Conservation (phyloP, 2,888 invertebrate genomes). For the Ophonus ardosiacus region DNA sequence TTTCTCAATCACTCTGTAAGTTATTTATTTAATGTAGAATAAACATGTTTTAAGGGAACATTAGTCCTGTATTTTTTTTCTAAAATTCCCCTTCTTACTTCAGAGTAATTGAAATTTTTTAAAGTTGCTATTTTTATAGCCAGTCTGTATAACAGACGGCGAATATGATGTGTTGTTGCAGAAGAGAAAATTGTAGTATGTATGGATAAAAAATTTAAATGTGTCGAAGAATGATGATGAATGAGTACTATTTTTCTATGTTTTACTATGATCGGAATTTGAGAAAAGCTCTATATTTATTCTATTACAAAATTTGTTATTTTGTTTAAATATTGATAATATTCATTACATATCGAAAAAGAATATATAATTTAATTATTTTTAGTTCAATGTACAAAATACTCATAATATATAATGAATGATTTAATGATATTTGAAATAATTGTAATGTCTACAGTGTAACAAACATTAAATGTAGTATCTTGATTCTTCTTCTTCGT, state of each 20-base stretch:
- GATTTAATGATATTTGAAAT: conserved; percentile 45
- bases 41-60: too few species aligned
- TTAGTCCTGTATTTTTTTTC: too few species aligned
- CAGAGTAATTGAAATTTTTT: too few species aligned
- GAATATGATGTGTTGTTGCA: too few species aligned
- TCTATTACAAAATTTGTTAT: neutral
- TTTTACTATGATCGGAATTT: neutral
- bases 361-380: neutral
- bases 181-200: too few species aligned
- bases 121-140: too few species aligned
- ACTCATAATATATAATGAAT: conserved; percentile 31
- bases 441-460: conserved; percentile 44
- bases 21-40: too few species aligned
- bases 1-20: too few species aligned
- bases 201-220: too few species aligned
- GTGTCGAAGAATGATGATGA: too few species aligned
- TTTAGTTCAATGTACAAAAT: conserved; percentile 26
- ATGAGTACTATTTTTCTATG: neutral
- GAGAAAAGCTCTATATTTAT: neutral
- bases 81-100: too few species aligned
- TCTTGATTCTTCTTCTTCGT: conserved; percentile 15
- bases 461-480: conserved; percentile 8
- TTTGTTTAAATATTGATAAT: conserved; percentile 11
- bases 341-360: conserved; percentile 37
- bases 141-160: too few species aligned